Conservation (phyloP, 2,888 invertebrate genomes). For the Meganola albula region DNA sequence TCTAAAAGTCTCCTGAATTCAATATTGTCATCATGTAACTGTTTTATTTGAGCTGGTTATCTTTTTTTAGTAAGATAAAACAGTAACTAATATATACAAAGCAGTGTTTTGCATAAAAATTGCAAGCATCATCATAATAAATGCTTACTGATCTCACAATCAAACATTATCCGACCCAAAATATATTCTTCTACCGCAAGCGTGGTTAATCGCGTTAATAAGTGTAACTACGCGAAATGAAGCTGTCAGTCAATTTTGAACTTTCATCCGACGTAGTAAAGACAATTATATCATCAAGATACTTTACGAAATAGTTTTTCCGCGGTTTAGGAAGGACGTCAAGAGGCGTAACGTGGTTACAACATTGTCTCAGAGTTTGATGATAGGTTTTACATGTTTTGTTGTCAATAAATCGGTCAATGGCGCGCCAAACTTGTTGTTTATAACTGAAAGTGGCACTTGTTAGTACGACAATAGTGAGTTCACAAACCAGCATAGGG, state of each 20-base stretch:
- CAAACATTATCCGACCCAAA: slow-evolving; percentile 28
- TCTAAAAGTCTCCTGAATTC: too few relatives aligned
- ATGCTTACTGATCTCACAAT: slow-evolving; percentile 29
- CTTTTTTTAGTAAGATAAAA: too few relatives aligned
- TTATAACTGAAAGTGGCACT: too few relatives aligned
- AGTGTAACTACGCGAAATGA: slow-evolving; percentile 37
- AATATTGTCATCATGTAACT: too few relatives aligned
- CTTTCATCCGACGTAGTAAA: slow-evolving; percentile 27
- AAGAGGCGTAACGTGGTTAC: slow-evolving; percentile 51
- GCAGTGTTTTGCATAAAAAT: too few relatives aligned
- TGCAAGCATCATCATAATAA: too few relatives aligned
- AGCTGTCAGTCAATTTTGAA: slow-evolving; percentile 22
- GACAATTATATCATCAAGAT: slow-evolving; percentile 25
- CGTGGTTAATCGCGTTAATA: slow-evolving; percentile 59
- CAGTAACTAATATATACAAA: too few relatives aligned
- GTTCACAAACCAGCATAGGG: too few relatives aligned
- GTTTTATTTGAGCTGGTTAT: too few relatives aligned
- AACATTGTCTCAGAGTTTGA: slow-evolving; percentile 35
- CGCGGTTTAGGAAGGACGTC: slow-evolving; percentile 50
- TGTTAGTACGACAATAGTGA: too few relatives aligned
- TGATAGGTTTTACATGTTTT: slow-evolving; percentile 10
- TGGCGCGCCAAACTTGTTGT: too few relatives aligned
- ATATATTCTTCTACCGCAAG: slow-evolving; percentile 44
- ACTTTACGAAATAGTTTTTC: slow-evolving; percentile 49
- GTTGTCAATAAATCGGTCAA: not conserved